Conservation (phyloP, 2,888 invertebrate species). For the Andrena chrysosceles region DNA sequence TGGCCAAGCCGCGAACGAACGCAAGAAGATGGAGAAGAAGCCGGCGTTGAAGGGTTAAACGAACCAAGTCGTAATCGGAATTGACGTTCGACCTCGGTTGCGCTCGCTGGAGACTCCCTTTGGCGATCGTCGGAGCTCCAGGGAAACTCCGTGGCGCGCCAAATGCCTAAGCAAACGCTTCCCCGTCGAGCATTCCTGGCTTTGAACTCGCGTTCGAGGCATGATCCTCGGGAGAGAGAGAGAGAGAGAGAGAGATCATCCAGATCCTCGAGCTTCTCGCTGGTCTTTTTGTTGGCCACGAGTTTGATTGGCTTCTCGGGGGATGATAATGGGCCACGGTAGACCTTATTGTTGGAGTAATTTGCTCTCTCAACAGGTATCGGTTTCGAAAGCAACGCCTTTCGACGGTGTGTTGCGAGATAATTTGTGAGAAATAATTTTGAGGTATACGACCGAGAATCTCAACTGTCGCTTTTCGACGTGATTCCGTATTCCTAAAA, state of each 20-base stretch:
- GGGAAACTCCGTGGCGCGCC: constrained; percentile 35
- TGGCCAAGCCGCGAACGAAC: constrained; percentile 27
- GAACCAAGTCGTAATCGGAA: constrained; percentile 73
- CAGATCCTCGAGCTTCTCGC: not conserved
- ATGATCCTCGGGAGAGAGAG: constrained; percentile 17
- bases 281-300: constrained; percentile 38
- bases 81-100: constrained; percentile 63
- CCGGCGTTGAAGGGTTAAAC: constrained; percentile 70
- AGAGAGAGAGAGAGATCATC: no score
- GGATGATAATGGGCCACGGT: constrained; percentile 29
- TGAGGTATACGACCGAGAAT: not conserved
- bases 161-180: constrained; percentile 51
- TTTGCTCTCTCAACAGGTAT: constrained; percentile 11
- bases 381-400: not conserved
- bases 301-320: constrained; percentile 31
- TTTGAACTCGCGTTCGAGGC: constrained; percentile 28
- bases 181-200: constrained; percentile 20
- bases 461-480: not conserved
- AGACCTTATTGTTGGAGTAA: constrained; percentile 36
- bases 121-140: constrained; percentile 32
- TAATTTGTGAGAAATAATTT: not conserved
- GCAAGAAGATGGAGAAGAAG: constrained; percentile 51
- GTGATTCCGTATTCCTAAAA: constrained; percentile 15
- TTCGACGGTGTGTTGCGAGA: not conserved
- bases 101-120: constrained; percentile 41